A percentile compares a stretch with the other conserved stretches of the same genome.
Evolutionary conservation across 1,140 invertebrate species (phyloP).

Genomic region (Drosophila sp.): DNA sequence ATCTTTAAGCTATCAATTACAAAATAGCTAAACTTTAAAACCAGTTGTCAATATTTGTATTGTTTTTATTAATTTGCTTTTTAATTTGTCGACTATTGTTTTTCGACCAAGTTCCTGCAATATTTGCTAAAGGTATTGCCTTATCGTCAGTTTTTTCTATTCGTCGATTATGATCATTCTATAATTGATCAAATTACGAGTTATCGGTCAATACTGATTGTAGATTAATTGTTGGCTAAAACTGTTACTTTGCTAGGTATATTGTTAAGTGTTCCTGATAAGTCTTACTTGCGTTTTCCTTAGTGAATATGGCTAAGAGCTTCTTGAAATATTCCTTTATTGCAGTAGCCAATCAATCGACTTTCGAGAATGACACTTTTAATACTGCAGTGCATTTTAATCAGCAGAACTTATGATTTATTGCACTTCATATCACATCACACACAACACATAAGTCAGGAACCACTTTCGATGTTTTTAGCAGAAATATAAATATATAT

Average conservation of each 20-base stretch:
- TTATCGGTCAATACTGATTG: conserved; percentile 41
- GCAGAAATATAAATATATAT: conserved; percentile 18
- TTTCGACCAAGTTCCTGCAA: too few species aligned
- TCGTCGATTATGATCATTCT: conserved; percentile 38
- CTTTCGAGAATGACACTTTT: conserved; percentile 6
- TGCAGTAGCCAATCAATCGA: background rate
- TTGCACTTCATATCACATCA: conserved; percentile 43
- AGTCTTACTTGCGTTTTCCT: background rate
- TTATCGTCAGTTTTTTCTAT: conserved; percentile 5
- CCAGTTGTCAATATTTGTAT: conserved; percentile 18
- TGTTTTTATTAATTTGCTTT: conserved; percentile 12
- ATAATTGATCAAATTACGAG: conserved; percentile 56
- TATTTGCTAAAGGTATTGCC: conserved; percentile 18
- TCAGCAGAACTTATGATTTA: conserved; percentile 31
- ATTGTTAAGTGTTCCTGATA: background rate
- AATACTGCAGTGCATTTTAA: conserved; percentile 19
- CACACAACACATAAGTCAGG: conserved; percentile 16
- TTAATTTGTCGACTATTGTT: background rate
- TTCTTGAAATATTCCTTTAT: conserved; percentile 21
- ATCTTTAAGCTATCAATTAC: background rate
- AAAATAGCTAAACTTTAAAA: conserved; percentile 24
- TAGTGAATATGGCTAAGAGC: background rate
- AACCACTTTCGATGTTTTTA: conserved; percentile 35
- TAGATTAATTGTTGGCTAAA: background rate
- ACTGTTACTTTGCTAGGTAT: background rate